Evolutionary conservation across 2,113 vertebrate genomes (phyloP).

Genomic region (Daboia siamensis): DNA sequence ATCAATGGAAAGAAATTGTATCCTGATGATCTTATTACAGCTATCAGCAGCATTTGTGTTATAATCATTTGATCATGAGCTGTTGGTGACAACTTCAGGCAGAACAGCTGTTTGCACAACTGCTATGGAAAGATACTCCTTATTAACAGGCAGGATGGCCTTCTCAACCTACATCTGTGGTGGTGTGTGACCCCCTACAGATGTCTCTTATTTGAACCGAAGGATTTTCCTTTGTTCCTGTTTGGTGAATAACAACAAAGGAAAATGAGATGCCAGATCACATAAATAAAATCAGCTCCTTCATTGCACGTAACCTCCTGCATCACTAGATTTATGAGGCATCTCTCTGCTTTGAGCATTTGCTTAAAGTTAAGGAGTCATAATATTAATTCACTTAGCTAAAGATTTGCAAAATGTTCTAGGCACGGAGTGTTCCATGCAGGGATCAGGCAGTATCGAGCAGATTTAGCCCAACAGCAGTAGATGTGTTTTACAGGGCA

Average conservation of each 20-base stretch:
- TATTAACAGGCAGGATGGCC: background rate
- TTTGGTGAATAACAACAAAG: background rate
- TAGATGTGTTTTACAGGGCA: background rate
- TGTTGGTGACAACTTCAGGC: background rate
- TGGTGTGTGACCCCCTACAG: background rate
- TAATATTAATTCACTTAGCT: background rate
- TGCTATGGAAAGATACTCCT: background rate
- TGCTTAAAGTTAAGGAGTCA: background rate
- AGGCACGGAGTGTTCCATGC: background rate
- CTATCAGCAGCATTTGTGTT: slow-evolving; percentile 13
- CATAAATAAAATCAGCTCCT: background rate
- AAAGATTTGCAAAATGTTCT: background rate
- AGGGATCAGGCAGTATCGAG: background rate
- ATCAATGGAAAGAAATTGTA: background rate
- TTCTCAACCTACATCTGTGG: background rate
- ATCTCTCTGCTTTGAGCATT: background rate
- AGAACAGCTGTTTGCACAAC: background rate
- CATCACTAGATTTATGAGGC: background rate
- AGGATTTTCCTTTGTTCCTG: background rate
- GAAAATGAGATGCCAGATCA: background rate
- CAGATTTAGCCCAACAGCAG: background rate
- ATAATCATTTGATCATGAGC: background rate
- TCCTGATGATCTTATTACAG: slow-evolving; percentile 1
- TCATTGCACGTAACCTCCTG: background rate
- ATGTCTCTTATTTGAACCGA: background rate